Percentiles rank a stretch among this genome's conserved stretches.
phyloP scores from a whole-genome alignment of 2,797 vertebrate genomes.

The Novumbra hubbsi region DNA sequence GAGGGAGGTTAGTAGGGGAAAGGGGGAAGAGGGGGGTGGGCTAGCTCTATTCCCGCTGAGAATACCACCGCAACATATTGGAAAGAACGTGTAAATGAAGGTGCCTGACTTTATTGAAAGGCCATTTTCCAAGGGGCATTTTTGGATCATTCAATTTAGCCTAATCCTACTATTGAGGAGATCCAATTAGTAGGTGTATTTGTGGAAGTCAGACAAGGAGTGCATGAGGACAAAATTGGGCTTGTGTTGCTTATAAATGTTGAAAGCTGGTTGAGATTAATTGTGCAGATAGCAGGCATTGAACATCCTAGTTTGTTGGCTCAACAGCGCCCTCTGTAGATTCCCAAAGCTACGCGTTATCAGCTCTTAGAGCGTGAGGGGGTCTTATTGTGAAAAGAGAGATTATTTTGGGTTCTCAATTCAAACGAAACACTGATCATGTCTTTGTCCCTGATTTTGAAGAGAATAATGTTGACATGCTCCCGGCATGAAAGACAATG shows the following conservation, averaged over 20 bases:
- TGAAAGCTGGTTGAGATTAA: slow-evolving; percentile 71
- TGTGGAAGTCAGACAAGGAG: slow-evolving; percentile 67
- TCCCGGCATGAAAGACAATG: neutral
- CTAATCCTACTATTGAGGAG: slow-evolving; percentile 47
- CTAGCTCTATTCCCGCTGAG: too few species aligned
- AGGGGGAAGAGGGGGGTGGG: neutral
- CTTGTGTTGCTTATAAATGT: slow-evolving; percentile 83
- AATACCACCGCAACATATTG: too few species aligned
- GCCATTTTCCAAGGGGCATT: slow-evolving; percentile 7
- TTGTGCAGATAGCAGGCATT: slow-evolving; percentile 64
- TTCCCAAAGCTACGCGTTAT: slow-evolving; percentile 22
- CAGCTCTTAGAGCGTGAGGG: slow-evolving; percentile 4
- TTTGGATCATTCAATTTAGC: slow-evolving; percentile 48
- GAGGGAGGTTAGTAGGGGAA: neutral
- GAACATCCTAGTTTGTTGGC: slow-evolving; percentile 40
- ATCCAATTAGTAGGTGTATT: slow-evolving; percentile 42
- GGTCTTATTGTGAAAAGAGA: slow-evolving; percentile 22
- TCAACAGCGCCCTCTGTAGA: slow-evolving; percentile 21
- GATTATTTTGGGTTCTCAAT: neutral
- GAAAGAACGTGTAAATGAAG: neutral
- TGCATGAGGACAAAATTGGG: slow-evolving; percentile 47
- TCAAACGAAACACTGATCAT: neutral
- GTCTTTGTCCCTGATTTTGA: neutral
- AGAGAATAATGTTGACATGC: neutral
- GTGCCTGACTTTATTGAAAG: neutral